These are phyloP conservation scores for Zele albiditarsus DNA, from an alignment of 2,888 invertebrate genomes.

Conservation along the genomic window DNA sequence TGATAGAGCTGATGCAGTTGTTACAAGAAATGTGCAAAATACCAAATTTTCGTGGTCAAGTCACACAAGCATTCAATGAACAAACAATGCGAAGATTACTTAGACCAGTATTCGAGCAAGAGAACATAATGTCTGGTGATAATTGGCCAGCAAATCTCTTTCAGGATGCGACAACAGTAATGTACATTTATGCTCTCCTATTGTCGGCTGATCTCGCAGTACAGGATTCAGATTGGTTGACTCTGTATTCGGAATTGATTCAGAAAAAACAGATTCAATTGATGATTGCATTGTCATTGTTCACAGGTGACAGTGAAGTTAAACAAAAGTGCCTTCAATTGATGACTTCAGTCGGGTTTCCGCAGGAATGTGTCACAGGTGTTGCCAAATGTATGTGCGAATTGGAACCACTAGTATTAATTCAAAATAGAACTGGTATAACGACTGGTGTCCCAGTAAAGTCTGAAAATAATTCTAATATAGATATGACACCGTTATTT, in stretches of 20 bases:
- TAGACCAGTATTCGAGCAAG: conserved; percentile 67
- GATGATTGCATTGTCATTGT: conserved; percentile 74
- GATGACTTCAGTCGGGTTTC: conserved; percentile 69
- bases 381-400: conserved; percentile 67
- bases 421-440: conserved; percentile 58
- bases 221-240: conserved; percentile 72
- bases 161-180: conserved; percentile 70
- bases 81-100: conserved; percentile 71
- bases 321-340: conserved; percentile 72
- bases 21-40: conserved; percentile 72
- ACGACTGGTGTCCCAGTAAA: conserved; percentile 31
- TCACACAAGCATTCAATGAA: conserved; percentile 70
- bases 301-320: conserved; percentile 70
- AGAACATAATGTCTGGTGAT: conserved; percentile 51
- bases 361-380: conserved; percentile 66
- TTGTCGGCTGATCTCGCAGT: conserved; percentile 74
- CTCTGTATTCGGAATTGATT: conserved; percentile 71
- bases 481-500: conserved; percentile 67
- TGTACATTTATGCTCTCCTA: conserved; percentile 74
- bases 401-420: conserved; percentile 65
- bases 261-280: conserved; percentile 72
- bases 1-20: conserved; percentile 74
- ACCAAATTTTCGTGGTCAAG: conserved; percentile 64
- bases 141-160: conserved; percentile 63
- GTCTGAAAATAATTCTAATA: conserved; percentile 46